Conservation (phyloP, 2,888 invertebrate species). For the Drosophila glabriapex region DNA sequence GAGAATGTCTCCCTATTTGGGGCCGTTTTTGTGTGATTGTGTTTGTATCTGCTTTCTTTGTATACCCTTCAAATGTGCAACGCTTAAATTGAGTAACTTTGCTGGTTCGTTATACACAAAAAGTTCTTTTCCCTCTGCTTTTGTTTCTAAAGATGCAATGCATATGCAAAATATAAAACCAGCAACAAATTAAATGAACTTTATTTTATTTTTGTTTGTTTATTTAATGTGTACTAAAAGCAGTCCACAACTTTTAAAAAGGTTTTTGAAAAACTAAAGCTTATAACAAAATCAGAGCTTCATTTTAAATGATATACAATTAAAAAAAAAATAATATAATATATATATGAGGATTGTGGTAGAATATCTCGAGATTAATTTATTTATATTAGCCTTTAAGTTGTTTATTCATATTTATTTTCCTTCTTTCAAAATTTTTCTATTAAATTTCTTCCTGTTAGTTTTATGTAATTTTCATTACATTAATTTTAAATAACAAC, state of each 20-base stretch:
- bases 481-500: too few relatives aligned
- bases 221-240: too few relatives aligned
- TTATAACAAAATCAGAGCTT: too few relatives aligned
- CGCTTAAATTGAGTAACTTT: not conserved
- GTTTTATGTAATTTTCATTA: not conserved
- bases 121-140: not conserved
- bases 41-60: not conserved
- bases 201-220: not conserved
- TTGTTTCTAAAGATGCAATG: not conserved
- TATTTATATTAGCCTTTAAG: too few relatives aligned
- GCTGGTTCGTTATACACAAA: not conserved
- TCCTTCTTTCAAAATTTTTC: accelerated
- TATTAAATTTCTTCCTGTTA: not conserved
- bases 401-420: not conserved
- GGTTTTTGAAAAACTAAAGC: too few relatives aligned
- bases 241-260: too few relatives aligned
- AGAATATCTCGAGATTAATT: too few relatives aligned
- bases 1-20: not conserved
- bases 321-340: not conserved
- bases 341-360: too few relatives aligned
- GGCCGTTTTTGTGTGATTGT: not conserved
- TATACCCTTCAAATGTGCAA: slow-evolving; percentile 5
- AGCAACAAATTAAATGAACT: accelerated
- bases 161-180: not conserved
- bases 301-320: not conserved